Percentiles rank a stretch among this genome's conserved stretches.
These are phyloP conservation scores for Scelioninae gen. 1 DNA, from an alignment of 2,888 invertebrate genomes.

Conservation along the genomic window DNA sequence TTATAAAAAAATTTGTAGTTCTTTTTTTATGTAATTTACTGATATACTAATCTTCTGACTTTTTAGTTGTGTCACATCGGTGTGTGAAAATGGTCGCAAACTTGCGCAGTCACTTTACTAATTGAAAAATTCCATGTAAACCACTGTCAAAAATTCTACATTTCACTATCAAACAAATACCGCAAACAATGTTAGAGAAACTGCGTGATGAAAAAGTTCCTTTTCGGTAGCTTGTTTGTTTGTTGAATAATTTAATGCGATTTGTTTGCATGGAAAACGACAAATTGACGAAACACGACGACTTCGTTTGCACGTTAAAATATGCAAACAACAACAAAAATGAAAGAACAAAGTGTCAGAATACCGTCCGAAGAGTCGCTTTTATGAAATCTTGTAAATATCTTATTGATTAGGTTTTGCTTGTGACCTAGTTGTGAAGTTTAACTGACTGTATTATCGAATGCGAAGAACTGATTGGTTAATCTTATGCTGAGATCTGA, in stretches of 20 bases:
- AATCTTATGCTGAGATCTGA: constrained; percentile 41
- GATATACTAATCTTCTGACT: no score
- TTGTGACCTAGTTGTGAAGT: constrained; percentile 31
- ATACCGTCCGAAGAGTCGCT: background rate
- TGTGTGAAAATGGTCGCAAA: constrained; percentile 12
- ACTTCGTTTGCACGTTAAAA: background rate
- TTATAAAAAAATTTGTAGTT: no score
- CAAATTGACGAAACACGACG: constrained; percentile 10
- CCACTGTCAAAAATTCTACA: constrained; percentile 7
- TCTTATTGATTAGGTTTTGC: constrained; percentile 25
- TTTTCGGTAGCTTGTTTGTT: background rate
- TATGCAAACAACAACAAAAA: background rate
- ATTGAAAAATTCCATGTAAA: constrained; percentile 22
- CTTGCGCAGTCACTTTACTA: constrained; percentile 14
- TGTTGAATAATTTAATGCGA: constrained; percentile 4
- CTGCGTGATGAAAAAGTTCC: background rate
- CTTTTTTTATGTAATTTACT: no score
- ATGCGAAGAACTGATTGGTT: constrained; percentile 42
- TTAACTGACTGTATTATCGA: constrained; percentile 48
- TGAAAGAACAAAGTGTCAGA: background rate
- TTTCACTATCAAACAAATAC: constrained; percentile 1
- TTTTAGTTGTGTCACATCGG: constrained; percentile 31
- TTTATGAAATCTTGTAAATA: constrained; percentile 15
- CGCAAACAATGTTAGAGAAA: constrained; percentile 1
- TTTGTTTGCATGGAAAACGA: constrained; percentile 13